Base-by-base conservation (phyloP, 2,113 vertebrate species). In the Toxotes chatareus region DNA sequence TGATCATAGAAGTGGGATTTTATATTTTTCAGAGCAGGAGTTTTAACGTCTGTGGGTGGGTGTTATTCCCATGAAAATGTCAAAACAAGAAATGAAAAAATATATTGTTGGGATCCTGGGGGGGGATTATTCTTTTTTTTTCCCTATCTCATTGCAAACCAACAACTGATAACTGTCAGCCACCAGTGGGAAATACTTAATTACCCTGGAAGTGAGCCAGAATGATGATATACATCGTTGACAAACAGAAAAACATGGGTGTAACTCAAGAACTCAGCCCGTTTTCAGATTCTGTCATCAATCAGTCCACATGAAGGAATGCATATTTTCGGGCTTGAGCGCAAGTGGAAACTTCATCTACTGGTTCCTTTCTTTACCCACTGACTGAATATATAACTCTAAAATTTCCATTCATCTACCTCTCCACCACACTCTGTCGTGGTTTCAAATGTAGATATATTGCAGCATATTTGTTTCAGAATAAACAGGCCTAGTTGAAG, bases 11-110 rank as follows among this genome's bases (percentile, higher is more conserved):
- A 31, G 65, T 10, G 4, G 16, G 17, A 55, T 59, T 77, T 59
- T 34, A 38, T 66, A 13, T 76, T 27, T 53, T 55, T 57, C 68
- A 32, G 7, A 40, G 51, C 23, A 23, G 2, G 7, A 82, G 21
- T 16, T 51, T 66, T 19, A 53, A 73, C 62, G 62, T 36, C n/a
- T 56, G 72, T 34, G 56, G 56, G 69, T 67, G 73, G 74, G 31
- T 53, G 31, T 46, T 75, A 76, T 57, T 66, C 8, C 2, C 67
- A 56, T 51, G n/a, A 23, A 88, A 74, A 72, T 47, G 69, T 79
- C 65, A 68, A 78, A 83, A 81, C 27, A 65, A 73, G 38, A 81
- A 44, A 69, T 27, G 1, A 32, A 49, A 21, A 21, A 8, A 27
- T 16, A 53, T 67, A 67, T 61, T 34, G 42, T 69, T 53, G 63